Base-by-base conservation (phyloP, 2,888 invertebrate genomes). In the Saturnia pavonia region DNA sequence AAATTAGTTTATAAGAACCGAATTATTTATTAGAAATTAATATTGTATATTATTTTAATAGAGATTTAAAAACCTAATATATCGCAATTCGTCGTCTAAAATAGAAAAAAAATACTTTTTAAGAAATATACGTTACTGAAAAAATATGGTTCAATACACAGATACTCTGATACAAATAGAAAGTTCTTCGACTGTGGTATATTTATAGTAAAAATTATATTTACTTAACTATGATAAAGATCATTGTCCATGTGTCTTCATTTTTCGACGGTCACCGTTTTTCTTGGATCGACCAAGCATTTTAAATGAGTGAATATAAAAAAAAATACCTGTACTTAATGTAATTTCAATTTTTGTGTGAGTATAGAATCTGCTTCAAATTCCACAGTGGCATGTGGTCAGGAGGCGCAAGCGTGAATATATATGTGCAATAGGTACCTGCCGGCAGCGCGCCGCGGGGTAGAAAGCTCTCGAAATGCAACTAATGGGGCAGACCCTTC, bases 381-480 rank as follows among this genome's bases (percentile, higher is more conserved):
- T 74, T 69, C 68, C 65, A 69, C 69, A 69, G 68, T 43, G 70
- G 40, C 66, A 67, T 70, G 71, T 70, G 73, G 70, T n/a, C 68
- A 68, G 68, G 72, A 65, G 80, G 78, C 82, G 78, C 82, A 73
- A 81, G 81, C 80, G 75, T 75, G 87, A n/a, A 87, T 86, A 87
- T 88, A 88, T 86, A 86, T 80, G 81, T 80, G 80, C 79, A 77
- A 74, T 60, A 25, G 2, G 57, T 60, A 76, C 76, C 76, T 76
- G 75, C 76, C 73, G 75, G 74, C 75, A 74, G 70, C 71, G 25
- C 75, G 89, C 89, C 88, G 77, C 87, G 69, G 88, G 89, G 88
- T 88, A 89, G 90, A 89, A 89, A 90, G 89, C 82, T 81, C 77
- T 80, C 78, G 77, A 72, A 74, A 73, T 70, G 69, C 69, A 71